phyloP scores from a whole-genome alignment of 2,888 invertebrate genomes.

The Tupiocoris notatus region DNA sequence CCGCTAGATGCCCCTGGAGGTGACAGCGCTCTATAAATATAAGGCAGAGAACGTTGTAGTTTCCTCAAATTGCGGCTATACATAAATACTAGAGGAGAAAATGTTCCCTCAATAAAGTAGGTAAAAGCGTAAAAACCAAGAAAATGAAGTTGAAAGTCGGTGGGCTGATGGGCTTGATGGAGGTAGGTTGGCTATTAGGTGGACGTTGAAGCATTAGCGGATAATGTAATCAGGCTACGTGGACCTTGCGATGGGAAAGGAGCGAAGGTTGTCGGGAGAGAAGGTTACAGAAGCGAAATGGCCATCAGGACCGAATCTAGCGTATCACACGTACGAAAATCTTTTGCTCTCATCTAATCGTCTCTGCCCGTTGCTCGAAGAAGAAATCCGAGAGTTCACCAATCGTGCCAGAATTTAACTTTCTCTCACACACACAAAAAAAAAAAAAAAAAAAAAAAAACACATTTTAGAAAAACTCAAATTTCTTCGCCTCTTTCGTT shows the following conservation, averaged over 20 bases:
- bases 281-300: background rate
- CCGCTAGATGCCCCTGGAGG: no score
- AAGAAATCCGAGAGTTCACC: background rate
- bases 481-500: no score
- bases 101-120: no score
- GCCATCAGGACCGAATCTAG: background rate
- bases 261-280: background rate
- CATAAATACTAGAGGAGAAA: no score
- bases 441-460: no score
- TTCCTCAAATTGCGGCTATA: no score
- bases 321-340: background rate
- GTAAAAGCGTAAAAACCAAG: no score
- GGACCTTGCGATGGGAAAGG: background rate
- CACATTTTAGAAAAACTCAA: background rate
- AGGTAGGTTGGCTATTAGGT: conserved; percentile 32
- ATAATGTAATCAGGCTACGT: conserved; percentile 30
- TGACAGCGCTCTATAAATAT: no score
- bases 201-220: conserved; percentile 33
- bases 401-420: no score
- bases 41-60: no score
- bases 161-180: conserved; percentile 4
- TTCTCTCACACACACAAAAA: no score
- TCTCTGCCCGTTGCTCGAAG: background rate
- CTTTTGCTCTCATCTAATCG: background rate
- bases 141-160: background rate